Evolutionary conservation across 2,797 vertebrate genomes (phyloP).

Genomic region (Cetoscarus ocellatus): DNA sequence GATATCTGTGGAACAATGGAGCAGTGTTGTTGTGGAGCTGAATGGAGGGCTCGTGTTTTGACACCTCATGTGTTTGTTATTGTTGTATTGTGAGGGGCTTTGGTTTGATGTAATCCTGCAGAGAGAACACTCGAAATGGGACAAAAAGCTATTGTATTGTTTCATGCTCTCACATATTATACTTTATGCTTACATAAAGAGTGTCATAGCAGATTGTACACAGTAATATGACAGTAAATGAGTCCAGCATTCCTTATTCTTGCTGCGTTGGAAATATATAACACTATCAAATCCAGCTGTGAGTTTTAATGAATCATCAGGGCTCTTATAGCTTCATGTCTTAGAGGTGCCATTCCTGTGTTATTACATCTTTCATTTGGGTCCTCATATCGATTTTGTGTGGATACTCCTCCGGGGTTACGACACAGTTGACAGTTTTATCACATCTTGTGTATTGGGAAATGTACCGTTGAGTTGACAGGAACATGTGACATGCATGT

Average conservation of each 20-base stretch:
- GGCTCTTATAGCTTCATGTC: slow-evolving; percentile 50
- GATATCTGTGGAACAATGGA: slow-evolving; percentile 30
- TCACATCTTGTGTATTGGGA: slow-evolving; percentile 40
- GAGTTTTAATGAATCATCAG: slow-evolving; percentile 65
- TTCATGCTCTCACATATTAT: slow-evolving; percentile 27
- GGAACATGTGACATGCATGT: slow-evolving; percentile 51
- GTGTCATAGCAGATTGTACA: slow-evolving; percentile 43
- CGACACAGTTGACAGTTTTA: slow-evolving; percentile 23
- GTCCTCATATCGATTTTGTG: slow-evolving; percentile 28
- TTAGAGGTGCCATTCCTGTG: slow-evolving; percentile 29
- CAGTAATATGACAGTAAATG: slow-evolving; percentile 34
- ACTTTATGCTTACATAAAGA: slow-evolving; percentile 45
- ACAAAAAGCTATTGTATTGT: slow-evolving; percentile 41
- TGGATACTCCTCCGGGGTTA: slow-evolving; percentile 29
- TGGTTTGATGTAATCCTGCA: slow-evolving; percentile 34
- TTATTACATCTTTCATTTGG: slow-evolving; percentile 43
- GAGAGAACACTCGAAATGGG: slow-evolving; percentile 36
- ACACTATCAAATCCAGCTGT: slow-evolving; percentile 57
- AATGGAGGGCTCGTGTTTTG: slow-evolving; percentile 32
- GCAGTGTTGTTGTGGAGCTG: slow-evolving; percentile 29
- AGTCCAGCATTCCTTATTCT: slow-evolving; percentile 20
- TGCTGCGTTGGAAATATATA: slow-evolving; percentile 38
- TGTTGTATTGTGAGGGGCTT: slow-evolving; percentile 18
- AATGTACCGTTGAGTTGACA: slow-evolving; percentile 46
- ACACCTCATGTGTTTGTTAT: slow-evolving; percentile 25